Base-by-base conservation (phyloP, 1,140 invertebrate species). In the Ostrea edulis region DNA sequence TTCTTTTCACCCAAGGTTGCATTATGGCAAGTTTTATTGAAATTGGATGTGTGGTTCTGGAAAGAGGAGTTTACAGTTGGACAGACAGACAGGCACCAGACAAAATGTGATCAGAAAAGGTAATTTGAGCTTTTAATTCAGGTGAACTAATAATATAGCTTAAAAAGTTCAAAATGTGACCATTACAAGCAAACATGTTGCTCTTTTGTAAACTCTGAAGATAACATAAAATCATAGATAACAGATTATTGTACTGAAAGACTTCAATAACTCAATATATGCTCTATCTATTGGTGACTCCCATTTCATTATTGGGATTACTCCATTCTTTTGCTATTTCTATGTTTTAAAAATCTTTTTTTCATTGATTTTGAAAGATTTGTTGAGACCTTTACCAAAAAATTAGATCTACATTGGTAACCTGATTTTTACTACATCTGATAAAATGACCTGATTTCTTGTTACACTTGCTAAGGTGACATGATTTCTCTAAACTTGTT, bases 401-500 rank as follows among this genome's bases (percentile, higher is more conserved):
- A 62, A 17, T 20, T 17, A 62, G n/a, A 9, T 71, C 65, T 29
- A 44, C 35, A 44, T 44, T 35, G 25, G 25, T 77, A 17, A 35
- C 68, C 25, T 77, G 68, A 29, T 68, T 68, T 65, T n/a, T n/a
- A 11, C 22, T 25, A 22, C 65, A 68, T n/a, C n/a, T 68, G 65
- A 25, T 22, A 25, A n/a, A 68, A 9, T 22, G 25, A 29, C 68
- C 68, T 77, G 68, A 2, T 77, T 44, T 8, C n/a, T 62, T 62
- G 58, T 62, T 17, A n/a, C 14, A n/a, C 17, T 5, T 25, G 68
- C 11, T 77, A 12, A 25, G 11, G 2, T 77, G 25, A 25, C 22
- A 8, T 35, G 68, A 29, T 77, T 77, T 25, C 29, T 62, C 55
- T 77, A 83, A 35, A 83, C 44, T n/a, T 77, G 81, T 87, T 94